Base-by-base conservation (phyloP, 37 sponge, comb jelly and placozoan species). In the Diacarnus erythraeanus region DNA sequence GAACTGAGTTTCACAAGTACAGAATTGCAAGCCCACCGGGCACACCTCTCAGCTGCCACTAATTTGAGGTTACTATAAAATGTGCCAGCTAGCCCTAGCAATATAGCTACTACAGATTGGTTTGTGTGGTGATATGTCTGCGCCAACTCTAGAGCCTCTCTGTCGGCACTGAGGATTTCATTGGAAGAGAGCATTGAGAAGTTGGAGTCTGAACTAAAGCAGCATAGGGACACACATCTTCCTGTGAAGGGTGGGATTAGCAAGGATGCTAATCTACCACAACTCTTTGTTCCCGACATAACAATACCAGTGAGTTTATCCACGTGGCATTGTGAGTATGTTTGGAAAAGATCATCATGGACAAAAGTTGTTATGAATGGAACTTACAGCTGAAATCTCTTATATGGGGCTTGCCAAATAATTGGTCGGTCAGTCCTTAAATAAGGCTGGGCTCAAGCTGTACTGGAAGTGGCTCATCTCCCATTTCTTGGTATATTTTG, bases 21-120 rank as follows among this genome's bases (percentile, higher is more conserved):
- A 2, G 58, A 29, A 35, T 59, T 83, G 4, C 75, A 82, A 75
- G 65, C 75, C 18, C 83, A 82, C 27, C n/a, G 75, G 43, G 65
- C 65, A 17, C 59, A 82, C 44, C 2, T 64, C 4, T 47, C 83
- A 64, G 57, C 67, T 22, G 26, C 75, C 47, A 44, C 47, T 18
- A 82, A 63, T 38, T 66, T 82, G 21, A 82, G 75, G 83, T 82
- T 41, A 26, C 38, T 47, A 38, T 1, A 37, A 37, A 6, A 42
- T 40, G 37, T n/a, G n/a, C n/a, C n/a, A n/a, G n/a, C n/a, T n/a
- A n/a, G n/a, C n/a, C n/a, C 61, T 26, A 40, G 44, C 29, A 38
- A 38, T 20, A 35, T 27, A 2, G 1, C 30, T 31, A 21, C 30
- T 31, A 6, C 26, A 36, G 18, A 30, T 2, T 4, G 5, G 6